Percentiles rank a stretch among this genome's conserved stretches.
Conservation (phyloP, 2,113 vertebrate genomes). For the Burhinus oedicnemus region DNA sequence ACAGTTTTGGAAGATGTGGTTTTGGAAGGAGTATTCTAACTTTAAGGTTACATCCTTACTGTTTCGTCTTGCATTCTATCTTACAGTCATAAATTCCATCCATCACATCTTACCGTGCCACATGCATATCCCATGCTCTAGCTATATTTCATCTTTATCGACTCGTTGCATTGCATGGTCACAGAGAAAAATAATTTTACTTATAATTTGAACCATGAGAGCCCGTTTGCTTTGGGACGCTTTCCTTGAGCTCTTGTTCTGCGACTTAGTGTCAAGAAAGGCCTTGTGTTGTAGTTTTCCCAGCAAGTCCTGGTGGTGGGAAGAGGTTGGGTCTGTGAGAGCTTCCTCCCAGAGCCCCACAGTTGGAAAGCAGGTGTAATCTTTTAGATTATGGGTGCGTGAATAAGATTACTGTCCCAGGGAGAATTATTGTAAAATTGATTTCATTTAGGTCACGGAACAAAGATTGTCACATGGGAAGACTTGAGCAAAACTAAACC, state of each 20-base stretch:
- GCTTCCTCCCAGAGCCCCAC: background rate
- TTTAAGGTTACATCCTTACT: background rate
- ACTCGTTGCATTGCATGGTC: rapidly evolving
- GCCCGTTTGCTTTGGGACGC: background rate
- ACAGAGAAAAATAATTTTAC: background rate
- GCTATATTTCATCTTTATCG: background rate
- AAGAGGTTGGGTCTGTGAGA: background rate
- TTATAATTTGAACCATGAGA: background rate
- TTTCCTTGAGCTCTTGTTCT: background rate
- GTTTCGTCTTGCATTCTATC: background rate
- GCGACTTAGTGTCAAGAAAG: background rate
- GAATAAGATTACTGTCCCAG: background rate
- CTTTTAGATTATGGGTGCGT: background rate
- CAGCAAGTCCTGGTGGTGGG: background rate
- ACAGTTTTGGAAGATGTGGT: background rate
- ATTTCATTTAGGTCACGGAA: background rate
- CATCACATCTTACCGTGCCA: background rate
- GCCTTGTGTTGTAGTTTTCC: background rate
- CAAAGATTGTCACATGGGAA: background rate
- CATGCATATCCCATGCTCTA: background rate
- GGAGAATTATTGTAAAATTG: background rate
- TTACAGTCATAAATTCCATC: background rate
- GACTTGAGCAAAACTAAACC: background rate
- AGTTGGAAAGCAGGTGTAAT: constrained; percentile 6
- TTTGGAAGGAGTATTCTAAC: background rate